Base-by-base conservation (phyloP, 2,888 invertebrate species). In the Abrostola tripartita region DNA sequence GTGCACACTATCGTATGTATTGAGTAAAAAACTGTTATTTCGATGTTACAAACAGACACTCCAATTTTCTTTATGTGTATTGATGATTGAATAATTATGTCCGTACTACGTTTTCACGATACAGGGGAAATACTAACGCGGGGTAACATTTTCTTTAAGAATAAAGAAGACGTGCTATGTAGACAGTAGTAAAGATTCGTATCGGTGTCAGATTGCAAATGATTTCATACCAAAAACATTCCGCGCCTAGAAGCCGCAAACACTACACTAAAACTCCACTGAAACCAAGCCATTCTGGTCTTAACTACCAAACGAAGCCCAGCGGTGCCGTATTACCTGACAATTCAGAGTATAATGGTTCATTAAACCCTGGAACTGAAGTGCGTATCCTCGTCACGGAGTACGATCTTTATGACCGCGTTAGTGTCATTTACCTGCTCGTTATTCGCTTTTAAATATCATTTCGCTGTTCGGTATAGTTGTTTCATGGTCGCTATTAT, bases 271-370 rank as follows among this genome's bases (percentile, higher is more conserved):
- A 78, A 78, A 74, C 66, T 73, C 65, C 65, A 71, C 76, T 73
- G 71, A 72, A 72, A 56, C 40, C 10, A 36, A 42, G 41, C 14
- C 52, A 57, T 51, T 44, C 68, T 52, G 65, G 71, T 68, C 77
- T 75, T 78, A 78, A 79, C 82, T 65, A 72, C 71, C 63, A 61
- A 72, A 68, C 74, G 78, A 78, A 82, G 77, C 82, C 83, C 81
- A 74, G 76, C 72, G 78, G 84, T 81, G 84, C 81, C 85, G 83
- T 88, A 85, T 85, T 84, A 87, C 85, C 85, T 83, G 81, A 83
- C 87, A 85, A 85, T 89, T 89, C 85, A 79, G 75, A 72, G 78
- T 71, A 76, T 82, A 92, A 92, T 90, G 91, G 89, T 85, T 90
- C 90, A 89, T 92, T 92, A 89, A 86, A 82, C 81, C 76, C 61